Percentiles rank a stretch among this genome's conserved stretches.
Conservation (phyloP, 2,113 vertebrate genomes). For the Myiopsitta monachus region DNA sequence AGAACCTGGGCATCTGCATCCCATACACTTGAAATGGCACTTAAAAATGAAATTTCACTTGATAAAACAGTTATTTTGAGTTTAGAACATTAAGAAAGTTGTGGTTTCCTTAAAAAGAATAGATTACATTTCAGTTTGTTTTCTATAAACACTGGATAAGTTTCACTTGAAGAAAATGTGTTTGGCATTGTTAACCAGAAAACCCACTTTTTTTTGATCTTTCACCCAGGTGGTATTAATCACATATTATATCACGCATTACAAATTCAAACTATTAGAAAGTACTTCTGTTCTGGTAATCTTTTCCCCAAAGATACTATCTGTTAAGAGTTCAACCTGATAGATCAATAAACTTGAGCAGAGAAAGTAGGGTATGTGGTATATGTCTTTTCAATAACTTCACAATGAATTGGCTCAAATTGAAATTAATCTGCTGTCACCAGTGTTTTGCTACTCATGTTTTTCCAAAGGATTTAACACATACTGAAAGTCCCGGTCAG, state of each 20-base stretch:
- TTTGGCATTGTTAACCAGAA: background rate
- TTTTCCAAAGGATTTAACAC: background rate
- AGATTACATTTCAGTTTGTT: background rate
- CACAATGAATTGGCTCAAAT: background rate
- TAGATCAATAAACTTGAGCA: background rate
- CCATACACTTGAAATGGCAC: background rate
- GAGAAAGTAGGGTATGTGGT: background rate
- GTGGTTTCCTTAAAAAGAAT: background rate
- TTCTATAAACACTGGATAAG: background rate
- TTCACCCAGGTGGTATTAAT: background rate
- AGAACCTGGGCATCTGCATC: too few species aligned
- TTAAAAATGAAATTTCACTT: background rate
- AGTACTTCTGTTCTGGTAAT: background rate
- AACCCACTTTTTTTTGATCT: background rate
- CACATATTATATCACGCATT: background rate
- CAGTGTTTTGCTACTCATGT: background rate
- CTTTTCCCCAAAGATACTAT: background rate
- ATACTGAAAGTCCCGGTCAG: background rate
- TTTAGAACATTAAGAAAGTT: background rate
- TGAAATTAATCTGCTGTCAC: background rate
- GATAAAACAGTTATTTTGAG: background rate
- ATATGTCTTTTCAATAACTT: background rate
- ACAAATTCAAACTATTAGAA: background rate
- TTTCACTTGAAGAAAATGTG: background rate
- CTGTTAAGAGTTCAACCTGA: background rate